Evolutionary conservation across 2,888 invertebrate species (phyloP).

Genomic region (Cetonia aurata): DNA sequence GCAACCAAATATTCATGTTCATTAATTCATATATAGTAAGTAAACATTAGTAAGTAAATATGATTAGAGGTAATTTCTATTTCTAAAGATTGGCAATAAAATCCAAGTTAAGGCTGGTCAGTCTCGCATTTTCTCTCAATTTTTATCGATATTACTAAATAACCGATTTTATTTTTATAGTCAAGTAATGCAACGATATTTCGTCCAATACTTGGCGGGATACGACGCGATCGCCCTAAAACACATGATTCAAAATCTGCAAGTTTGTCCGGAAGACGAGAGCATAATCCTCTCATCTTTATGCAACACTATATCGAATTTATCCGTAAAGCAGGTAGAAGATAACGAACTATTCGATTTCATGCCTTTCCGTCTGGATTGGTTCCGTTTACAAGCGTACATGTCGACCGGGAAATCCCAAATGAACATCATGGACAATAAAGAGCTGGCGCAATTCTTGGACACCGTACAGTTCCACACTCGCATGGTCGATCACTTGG

Average conservation of each 20-base stretch:
- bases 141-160: background rate
- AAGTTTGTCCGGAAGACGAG: conserved; percentile 93
- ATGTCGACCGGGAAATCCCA: conserved; percentile 88
- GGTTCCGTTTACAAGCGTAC: conserved; percentile 96
- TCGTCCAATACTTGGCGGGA: conserved; percentile 95
- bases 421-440: conserved; percentile 83
- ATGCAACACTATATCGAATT: conserved; percentile 86
- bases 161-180: conserved; percentile 64
- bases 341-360: conserved; percentile 97
- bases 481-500: conserved; percentile 97
- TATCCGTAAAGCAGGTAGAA: conserved; percentile 95
- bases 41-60: too few species aligned
- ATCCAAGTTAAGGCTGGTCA: too few species aligned
- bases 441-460: conserved; percentile 89
- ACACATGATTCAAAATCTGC: conserved; percentile 83
- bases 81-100: too few species aligned
- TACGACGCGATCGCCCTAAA: conserved; percentile 95
- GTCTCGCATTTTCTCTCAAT: background rate
- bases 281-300: conserved; percentile 93
- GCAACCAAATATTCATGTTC: too few species aligned
- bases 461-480: conserved; percentile 98
- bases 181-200: conserved; percentile 81
- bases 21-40: too few species aligned
- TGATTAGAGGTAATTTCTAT: too few species aligned
- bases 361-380: conserved; percentile 90